A percentile compares a stretch with the other conserved stretches of the same genome.
phyloP scores from a whole-genome alignment of 2,113 vertebrate genomes.

The Aythya baeri region DNA sequence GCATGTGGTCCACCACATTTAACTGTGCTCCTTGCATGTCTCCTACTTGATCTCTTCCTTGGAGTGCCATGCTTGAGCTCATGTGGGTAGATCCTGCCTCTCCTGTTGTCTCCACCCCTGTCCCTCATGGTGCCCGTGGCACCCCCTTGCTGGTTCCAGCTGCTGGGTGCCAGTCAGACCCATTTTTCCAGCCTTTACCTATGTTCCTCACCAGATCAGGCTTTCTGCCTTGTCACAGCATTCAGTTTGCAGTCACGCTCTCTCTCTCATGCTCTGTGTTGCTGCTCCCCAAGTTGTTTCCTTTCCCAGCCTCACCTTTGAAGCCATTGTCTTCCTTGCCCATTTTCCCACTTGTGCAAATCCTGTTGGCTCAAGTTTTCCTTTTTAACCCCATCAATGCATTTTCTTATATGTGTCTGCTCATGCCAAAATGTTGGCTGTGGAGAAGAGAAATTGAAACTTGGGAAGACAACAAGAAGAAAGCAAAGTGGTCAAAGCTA shows the following conservation, averaged over 20 bases:
- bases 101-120: neutral
- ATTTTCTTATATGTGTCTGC: neutral
- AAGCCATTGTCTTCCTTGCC: neutral
- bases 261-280: neutral
- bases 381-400: neutral
- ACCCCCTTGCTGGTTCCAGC: neutral
- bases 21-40: neutral
- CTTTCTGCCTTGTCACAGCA: fast-evolving
- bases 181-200: neutral
- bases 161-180: neutral
- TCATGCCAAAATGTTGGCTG: neutral
- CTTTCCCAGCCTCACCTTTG: neutral
- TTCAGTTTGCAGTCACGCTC: neutral
- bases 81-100: neutral
- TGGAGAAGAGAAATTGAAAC: neutral
- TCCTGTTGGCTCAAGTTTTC: neutral
- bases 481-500: neutral
- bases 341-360: neutral
- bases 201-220: neutral
- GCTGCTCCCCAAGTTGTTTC: neutral
- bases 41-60: neutral
- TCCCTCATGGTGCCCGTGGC: neutral
- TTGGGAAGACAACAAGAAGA: neutral
- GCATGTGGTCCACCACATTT: neutral
- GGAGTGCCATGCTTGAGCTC: neutral